These are phyloP conservation scores for Noctilio leporinus DNA, from an alignment of 2,113 vertebrate genomes.

Conservation along the genomic window DNA sequence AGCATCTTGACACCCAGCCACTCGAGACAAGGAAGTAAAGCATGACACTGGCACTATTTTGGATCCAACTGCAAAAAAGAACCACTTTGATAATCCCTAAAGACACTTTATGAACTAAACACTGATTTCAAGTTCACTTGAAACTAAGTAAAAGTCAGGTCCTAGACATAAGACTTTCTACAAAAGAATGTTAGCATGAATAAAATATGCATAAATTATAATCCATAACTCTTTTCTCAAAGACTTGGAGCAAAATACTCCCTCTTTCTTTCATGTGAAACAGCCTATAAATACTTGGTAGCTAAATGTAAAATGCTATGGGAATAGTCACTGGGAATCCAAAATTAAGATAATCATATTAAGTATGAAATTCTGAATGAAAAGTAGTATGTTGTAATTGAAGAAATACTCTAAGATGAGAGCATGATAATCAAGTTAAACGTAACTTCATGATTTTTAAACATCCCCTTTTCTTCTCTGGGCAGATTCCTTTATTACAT, in stretches of 20 bases:
- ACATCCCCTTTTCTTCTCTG: neutral
- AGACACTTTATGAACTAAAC: neutral
- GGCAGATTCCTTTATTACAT: neutral
- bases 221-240: neutral
- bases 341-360: neutral
- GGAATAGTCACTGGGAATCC: neutral
- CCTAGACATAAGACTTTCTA: neutral
- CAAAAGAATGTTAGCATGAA: neutral
- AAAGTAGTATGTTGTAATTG: neutral
- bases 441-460: neutral
- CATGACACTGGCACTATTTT: neutral
- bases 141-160: neutral
- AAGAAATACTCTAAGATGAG: neutral
- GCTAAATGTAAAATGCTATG: neutral
- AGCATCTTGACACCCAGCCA: neutral
- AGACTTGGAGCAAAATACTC: neutral
- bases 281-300: neutral
- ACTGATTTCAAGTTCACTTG: neutral
- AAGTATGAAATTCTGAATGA: constrained; percentile 6
- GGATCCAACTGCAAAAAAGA: neutral
- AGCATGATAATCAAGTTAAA: neutral
- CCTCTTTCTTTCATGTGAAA: neutral
- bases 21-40: neutral
- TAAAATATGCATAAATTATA: neutral
- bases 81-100: neutral